phyloP scores from a whole-genome alignment of 2,113 vertebrate genomes.

The Salvator merianae region DNA sequence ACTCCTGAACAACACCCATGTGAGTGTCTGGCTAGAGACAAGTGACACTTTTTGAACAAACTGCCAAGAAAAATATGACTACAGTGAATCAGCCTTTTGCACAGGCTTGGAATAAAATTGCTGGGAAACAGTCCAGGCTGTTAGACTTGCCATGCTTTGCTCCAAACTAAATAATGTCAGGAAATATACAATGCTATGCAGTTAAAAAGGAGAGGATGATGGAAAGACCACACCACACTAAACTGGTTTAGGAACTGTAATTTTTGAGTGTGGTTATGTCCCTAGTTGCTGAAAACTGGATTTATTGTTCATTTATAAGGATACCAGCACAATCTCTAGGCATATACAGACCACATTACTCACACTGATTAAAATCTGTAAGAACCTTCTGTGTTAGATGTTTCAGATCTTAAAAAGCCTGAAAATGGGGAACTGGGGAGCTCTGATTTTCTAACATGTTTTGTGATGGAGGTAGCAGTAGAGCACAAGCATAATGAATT shows the following conservation, averaged over 20 bases:
- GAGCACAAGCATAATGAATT: neutral
- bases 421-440: neutral
- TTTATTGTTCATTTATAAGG: constrained; percentile 24
- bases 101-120: constrained; percentile 36
- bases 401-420: neutral
- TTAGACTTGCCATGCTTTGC: neutral
- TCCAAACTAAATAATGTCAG: constrained; percentile 31
- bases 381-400: neutral
- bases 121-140: constrained; percentile 11
- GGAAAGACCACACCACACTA: constrained; percentile 4
- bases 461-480: neutral
- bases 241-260: neutral
- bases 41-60: constrained; percentile 40
- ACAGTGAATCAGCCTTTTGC: constrained; percentile 28
- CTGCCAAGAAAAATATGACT: constrained; percentile 45
- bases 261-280: neutral
- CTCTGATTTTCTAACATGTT: neutral
- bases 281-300: neutral
- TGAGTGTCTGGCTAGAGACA: constrained; percentile 35
- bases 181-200: neutral
- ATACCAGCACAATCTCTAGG: neutral
- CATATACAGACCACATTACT: neutral
- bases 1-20: constrained; percentile 23
- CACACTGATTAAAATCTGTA: neutral
- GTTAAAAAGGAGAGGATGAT: neutral